Base-by-base conservation (phyloP, 2,797 vertebrate species). In the Notolepis coatsorum region DNA sequence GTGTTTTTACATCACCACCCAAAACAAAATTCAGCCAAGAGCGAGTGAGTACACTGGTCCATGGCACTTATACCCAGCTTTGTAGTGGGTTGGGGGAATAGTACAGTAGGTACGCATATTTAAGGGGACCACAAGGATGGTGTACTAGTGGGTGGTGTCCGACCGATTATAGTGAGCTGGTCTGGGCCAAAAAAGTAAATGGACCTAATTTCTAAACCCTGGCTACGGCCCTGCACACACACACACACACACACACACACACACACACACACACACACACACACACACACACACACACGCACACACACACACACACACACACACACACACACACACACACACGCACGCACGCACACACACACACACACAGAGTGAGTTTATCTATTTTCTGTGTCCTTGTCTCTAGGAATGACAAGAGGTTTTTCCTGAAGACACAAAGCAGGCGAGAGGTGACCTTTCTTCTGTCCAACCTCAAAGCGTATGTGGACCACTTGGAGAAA, bases 371-470 rank as follows among this genome's bases (percentile, higher is more conserved):
- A 33, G 35, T 23, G 30, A 9, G n/a, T 18, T 4, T 23, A 15
- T 37, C 30, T 38, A 12, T 30, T 21, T 15, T 28, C 13, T 47
- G 37, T 53, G 7, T 62, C 41, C 18, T 52, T 48, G 18, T 7
- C 62, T 70, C 57, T 39, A 94, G 94, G 58, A 89, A 93, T 1
- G 92, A 95, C 75, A 94, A 94, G 62, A 88, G 90, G 43, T 93
- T 93, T 63, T 95, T 95, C 81, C 66, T 95, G 50, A 95, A 95
- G 81, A 94, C 93, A 0, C 94, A 94, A 73, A 76, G 63, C 20
- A 86, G 72, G 28, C 62, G 69, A 2, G 94, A 95, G 73, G 80
- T 92, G 28, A 76, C 10, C 20, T 91, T 91, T 41, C 87, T 95
- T 7, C 89, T 95, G 13, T 59, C 88, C 10, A 90, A 92, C 41